A percentile compares a stretch with the other conserved stretches of the same genome.
phyloP scores from a whole-genome alignment of 2,797 vertebrate species.

The Mormyrops attenuatus region DNA sequence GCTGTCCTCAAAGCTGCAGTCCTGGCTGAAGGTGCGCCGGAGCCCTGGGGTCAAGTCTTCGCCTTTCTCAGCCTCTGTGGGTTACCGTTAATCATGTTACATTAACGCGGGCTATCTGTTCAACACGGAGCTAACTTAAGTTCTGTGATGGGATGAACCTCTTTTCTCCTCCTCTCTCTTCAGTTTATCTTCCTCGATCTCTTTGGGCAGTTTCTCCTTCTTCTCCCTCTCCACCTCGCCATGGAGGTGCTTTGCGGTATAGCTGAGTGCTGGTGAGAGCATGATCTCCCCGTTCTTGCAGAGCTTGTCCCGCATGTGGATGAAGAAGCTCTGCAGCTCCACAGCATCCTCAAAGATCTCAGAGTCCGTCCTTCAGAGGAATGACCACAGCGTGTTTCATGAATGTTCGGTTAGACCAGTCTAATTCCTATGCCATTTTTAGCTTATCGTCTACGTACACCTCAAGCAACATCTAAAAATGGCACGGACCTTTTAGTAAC shows the following conservation, averaged over 20 bases:
- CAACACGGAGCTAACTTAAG: not conserved
- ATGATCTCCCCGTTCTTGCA: slow-evolving; percentile 98
- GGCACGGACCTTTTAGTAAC: not conserved
- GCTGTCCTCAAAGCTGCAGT: slow-evolving; percentile 97
- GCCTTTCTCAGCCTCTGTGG: slow-evolving; percentile 88
- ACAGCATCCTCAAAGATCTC: slow-evolving; percentile 98
- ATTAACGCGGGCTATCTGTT: not conserved
- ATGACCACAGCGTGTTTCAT: not conserved
- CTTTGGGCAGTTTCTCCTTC: slow-evolving; percentile 92
- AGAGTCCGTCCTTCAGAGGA: slow-evolving; percentile 75
- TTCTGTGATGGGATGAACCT: slow-evolving; percentile 54
- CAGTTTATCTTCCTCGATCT: slow-evolving; percentile 93
- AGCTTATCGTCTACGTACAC: not conserved
- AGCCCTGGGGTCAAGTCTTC: slow-evolving; percentile 68
- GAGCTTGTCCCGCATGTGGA: slow-evolving; percentile 92
- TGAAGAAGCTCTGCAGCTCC: slow-evolving; percentile 96
- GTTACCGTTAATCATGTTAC: not conserved
- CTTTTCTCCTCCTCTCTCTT: slow-evolving; percentile 96
- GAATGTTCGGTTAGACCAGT: not conserved
- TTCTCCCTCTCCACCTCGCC: slow-evolving; percentile 96
- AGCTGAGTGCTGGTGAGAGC: slow-evolving; percentile 91
- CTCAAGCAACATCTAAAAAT: not conserved
- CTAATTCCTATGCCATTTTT: not conserved
- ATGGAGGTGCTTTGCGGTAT: slow-evolving; percentile 90
- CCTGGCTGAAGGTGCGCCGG: slow-evolving; percentile 92